Evolutionary conservation across 2,888 invertebrate species (phyloP).

Genomic region (Globia sparganii): DNA sequence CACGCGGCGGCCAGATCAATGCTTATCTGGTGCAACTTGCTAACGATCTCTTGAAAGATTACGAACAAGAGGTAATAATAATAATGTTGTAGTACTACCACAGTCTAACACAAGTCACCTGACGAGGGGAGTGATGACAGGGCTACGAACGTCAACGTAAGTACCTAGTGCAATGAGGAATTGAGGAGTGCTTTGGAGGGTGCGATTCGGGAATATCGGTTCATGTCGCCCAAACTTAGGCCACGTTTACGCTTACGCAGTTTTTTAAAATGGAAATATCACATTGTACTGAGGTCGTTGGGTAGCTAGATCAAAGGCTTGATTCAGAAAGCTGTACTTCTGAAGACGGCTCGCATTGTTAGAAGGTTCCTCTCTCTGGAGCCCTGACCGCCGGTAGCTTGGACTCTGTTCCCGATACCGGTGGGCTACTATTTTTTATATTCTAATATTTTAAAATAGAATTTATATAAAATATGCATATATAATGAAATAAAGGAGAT

Average conservation of each 20-base stretch:
- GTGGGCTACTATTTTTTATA: neutral
- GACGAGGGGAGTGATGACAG: neutral
- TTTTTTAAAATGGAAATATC: too few relatives aligned
- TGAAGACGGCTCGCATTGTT: neutral
- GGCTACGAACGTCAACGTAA: too few relatives aligned
- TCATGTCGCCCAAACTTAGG: too few relatives aligned
- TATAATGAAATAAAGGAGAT: neutral
- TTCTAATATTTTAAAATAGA: neutral
- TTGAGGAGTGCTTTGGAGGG: neutral
- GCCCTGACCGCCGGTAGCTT: neutral
- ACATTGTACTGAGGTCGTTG: too few relatives aligned
- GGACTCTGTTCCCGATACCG: neutral
- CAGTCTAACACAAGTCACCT: neutral
- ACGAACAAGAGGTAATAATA: constrained; percentile 81
- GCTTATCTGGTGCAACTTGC: constrained; percentile 87
- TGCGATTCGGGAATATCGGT: too few relatives aligned
- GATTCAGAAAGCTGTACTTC: too few relatives aligned
- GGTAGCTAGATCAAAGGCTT: too few relatives aligned
- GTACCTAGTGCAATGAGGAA: neutral
- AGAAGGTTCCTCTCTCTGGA: neutral
- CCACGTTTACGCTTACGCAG: too few relatives aligned
- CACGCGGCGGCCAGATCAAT: constrained; percentile 82
- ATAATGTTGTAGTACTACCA: neutral
- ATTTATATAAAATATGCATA: neutral
- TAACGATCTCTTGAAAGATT: constrained; percentile 87